Evolutionary conservation across 1,140 invertebrate species (phyloP).

Genomic region (Cataglyphis hispanica): DNA sequence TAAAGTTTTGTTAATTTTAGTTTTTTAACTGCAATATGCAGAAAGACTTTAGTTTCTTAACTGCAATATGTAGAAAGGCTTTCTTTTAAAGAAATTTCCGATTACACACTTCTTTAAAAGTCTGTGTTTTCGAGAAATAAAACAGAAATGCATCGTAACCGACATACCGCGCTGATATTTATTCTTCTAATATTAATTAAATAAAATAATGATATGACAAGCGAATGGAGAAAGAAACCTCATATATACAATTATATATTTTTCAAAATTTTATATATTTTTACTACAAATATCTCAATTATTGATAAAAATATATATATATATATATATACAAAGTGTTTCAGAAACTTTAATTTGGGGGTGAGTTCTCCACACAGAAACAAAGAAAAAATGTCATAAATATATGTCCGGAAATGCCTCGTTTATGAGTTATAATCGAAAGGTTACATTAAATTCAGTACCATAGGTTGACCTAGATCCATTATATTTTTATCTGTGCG

Average conservation of each 20-base stretch:
- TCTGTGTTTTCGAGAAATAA: not conserved
- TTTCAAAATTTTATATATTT: constrained; percentile 13
- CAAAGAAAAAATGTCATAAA: too few relatives aligned
- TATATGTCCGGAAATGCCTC: too few relatives aligned
- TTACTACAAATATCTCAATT: not conserved
- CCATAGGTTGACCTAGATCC: too few relatives aligned
- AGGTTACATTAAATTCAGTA: too few relatives aligned
- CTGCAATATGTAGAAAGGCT: not conserved
- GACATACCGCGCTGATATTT: not conserved
- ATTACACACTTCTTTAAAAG: too few relatives aligned
- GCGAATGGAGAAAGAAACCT: not conserved
- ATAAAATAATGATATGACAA: not conserved
- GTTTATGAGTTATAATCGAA: too few relatives aligned
- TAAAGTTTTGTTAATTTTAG: constrained; percentile 17
- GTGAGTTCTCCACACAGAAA: too few relatives aligned
- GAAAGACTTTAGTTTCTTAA: not conserved
- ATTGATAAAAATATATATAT: not conserved
- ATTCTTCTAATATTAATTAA: constrained; percentile 24
- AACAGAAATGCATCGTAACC: not conserved
- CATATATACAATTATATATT: not conserved
- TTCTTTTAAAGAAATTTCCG: not conserved
- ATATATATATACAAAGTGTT: not conserved
- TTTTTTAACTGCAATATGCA: not conserved
- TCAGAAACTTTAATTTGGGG: too few relatives aligned
- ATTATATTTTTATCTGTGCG: too few relatives aligned